Evolutionary conservation across 2,113 vertebrate species (phyloP), one percentile per base, ranked within the genome.

Genomic region (Helogale parvula): DNA sequence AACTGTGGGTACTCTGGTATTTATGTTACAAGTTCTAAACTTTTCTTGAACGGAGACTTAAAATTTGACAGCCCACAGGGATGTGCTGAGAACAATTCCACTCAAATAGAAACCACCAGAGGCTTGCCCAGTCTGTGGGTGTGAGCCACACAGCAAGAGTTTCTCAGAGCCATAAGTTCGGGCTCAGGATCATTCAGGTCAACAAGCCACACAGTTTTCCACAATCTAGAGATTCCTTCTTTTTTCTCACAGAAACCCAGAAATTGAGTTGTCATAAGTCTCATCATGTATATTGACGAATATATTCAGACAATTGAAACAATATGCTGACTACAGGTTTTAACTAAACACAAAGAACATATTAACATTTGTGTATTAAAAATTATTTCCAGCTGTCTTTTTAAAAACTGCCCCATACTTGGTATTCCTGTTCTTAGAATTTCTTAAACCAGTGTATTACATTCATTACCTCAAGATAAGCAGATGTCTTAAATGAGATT

Each of bases 321-420:
- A 98, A 98, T 97, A 79, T 97, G 92, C 96, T 98, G 97, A 97
- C 96, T 98, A 84, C 76, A 71, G 96, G 54, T 14, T 98, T 96
- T 97, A 96, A 41, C 71, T 97, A 98, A 98, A 97, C 66, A 45
- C 52, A 96, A 27, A 1, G 1, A 96, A 68, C 3, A 86, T n/a
- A 69, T 97, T 92, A 93, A 25, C 84, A 96, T 76, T 95, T 98
- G 87, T 92, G 84, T 91, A 93, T 95, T 57, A 95, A 95, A 98
- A 98, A 97, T 79, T 0, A 97, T 96, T 98, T 98, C 90, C 93
- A 98, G 80, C 82, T 98, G 77, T 90, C 15, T 91, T 96, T 97
- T 97, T 91, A 92, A 96, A 97, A 95, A 93, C 68, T 14, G 35
- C 79, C 86, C 95, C 96, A 35, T 95, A 98, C 77, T 88, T 97